Percentiles rank a stretch among this genome's conserved stretches.
Conservation (phyloP, 2,888 invertebrate genomes). For the Celastrina argiolus region DNA sequence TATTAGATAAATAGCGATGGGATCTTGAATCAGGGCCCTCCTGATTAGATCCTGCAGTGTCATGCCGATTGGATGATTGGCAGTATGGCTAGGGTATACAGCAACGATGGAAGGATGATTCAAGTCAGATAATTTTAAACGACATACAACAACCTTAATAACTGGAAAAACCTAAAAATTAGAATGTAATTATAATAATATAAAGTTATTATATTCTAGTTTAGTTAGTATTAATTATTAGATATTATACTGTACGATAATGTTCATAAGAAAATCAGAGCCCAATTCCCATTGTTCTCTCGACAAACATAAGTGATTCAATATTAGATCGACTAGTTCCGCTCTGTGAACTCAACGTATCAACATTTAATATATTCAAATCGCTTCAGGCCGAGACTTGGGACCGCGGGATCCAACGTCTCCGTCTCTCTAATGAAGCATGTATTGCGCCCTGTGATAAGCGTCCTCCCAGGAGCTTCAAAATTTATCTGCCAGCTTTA, state of each 20-base stretch:
- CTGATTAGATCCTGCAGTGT: too few relatives aligned
- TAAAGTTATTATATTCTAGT: too few relatives aligned
- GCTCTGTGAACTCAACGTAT: neutral
- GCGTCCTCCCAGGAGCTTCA: slow-evolving; percentile 20
- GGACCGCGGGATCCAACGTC: neutral
- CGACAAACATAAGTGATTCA: neutral
- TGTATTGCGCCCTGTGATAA: slow-evolving; percentile 30
- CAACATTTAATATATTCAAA: neutral
- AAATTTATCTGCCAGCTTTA: slow-evolving; percentile 12
- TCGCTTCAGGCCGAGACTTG: slow-evolving; percentile 24
- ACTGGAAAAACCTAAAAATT: too few relatives aligned
- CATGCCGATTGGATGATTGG: too few relatives aligned
- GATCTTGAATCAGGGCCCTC: too few relatives aligned
- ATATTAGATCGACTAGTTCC: neutral
- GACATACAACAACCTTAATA: too few relatives aligned
- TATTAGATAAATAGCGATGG: too few relatives aligned
- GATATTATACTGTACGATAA: neutral
- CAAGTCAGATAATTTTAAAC: too few relatives aligned
- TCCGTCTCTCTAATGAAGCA: slow-evolving; percentile 31
- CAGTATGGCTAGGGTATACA: too few relatives aligned
- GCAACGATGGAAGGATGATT: too few relatives aligned
- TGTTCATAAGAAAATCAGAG: neutral
- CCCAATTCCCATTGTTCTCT: neutral
- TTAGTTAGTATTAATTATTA: too few relatives aligned
- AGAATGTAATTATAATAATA: too few relatives aligned